phyloP scores from a whole-genome alignment of 2,888 invertebrate genomes.

The Epiblema foenella region DNA sequence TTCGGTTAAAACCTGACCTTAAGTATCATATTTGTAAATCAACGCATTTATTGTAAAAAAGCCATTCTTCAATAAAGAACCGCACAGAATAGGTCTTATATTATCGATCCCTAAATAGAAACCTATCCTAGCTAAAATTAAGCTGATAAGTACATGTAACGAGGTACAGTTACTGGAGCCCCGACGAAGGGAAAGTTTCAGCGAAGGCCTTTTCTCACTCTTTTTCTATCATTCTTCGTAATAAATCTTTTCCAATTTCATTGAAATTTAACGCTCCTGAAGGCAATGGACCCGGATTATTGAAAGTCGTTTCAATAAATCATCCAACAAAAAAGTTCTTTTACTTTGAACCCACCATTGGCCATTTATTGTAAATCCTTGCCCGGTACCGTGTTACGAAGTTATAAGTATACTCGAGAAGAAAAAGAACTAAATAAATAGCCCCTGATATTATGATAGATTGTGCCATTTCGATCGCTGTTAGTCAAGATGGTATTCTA shows the following conservation, averaged over 20 bases:
- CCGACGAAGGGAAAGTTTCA: constrained; percentile 45
- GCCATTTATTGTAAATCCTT: constrained; percentile 42
- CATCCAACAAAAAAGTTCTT: constrained; percentile 55
- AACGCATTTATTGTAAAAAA: too few species aligned
- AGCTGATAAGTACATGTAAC: constrained; percentile 23
- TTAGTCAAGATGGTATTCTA: not conserved
- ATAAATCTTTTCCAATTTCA: constrained; percentile 57
- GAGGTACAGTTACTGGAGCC: constrained; percentile 24
- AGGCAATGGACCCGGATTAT: constrained; percentile 53
- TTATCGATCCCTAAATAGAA: too few species aligned
- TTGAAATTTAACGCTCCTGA: constrained; percentile 56
- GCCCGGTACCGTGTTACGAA: constrained; percentile 24
- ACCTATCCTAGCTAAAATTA: not conserved
- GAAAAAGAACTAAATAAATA: constrained; percentile 16
- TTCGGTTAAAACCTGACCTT: too few species aligned
- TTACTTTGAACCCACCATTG: constrained; percentile 43
- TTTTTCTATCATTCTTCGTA: constrained; percentile 47
- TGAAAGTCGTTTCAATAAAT: constrained; percentile 54
- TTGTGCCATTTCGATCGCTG: not conserved
- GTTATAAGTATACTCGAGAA: constrained; percentile 20
- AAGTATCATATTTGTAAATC: too few species aligned
- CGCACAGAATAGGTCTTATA: too few species aligned
- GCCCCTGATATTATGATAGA: not conserved
- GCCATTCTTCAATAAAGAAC: too few species aligned
- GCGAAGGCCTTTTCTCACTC: constrained; percentile 48